phyloP scores from a whole-genome alignment of 2,113 vertebrate species.

The Hemibagrus wyckioides region DNA sequence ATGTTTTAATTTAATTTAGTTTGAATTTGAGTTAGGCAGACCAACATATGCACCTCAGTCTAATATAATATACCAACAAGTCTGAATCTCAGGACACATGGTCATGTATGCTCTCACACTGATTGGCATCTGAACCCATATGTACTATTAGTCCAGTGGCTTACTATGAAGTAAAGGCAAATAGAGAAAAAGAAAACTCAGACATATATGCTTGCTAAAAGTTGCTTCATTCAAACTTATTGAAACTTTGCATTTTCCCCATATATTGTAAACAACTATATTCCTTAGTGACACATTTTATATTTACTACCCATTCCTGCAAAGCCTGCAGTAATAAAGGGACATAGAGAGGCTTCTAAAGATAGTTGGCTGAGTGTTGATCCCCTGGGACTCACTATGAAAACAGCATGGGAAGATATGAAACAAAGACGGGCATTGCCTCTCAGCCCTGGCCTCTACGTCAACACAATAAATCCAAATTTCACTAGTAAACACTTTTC shows the following conservation, averaged over 20 bases:
- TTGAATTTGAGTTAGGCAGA: background rate
- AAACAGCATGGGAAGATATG: constrained; percentile 33
- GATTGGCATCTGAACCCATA: background rate
- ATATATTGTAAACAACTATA: constrained; percentile 16
- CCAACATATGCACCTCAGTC: background rate
- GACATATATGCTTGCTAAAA: background rate
- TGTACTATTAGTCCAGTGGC: background rate
- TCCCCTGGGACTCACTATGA: constrained; percentile 25
- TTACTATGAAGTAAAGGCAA: background rate
- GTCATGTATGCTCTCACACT: too few relatives aligned
- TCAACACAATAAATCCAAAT: constrained; percentile 26
- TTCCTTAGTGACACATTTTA: constrained; percentile 21
- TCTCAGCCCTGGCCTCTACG: background rate
- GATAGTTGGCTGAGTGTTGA: constrained; percentile 33
- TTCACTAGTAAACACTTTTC: background rate
- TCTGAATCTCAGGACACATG: background rate
- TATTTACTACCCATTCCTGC: constrained; percentile 17
- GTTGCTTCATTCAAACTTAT: background rate
- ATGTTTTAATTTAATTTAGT: background rate
- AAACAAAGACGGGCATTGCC: constrained; percentile 11
- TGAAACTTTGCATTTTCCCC: constrained; percentile 21
- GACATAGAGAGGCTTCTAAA: constrained; percentile 24
- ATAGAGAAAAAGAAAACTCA: background rate
- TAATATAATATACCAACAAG: background rate
- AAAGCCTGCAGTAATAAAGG: constrained; percentile 32